Base-by-base conservation (phyloP, 2,797 vertebrate species). In the Falco naumanni region DNA sequence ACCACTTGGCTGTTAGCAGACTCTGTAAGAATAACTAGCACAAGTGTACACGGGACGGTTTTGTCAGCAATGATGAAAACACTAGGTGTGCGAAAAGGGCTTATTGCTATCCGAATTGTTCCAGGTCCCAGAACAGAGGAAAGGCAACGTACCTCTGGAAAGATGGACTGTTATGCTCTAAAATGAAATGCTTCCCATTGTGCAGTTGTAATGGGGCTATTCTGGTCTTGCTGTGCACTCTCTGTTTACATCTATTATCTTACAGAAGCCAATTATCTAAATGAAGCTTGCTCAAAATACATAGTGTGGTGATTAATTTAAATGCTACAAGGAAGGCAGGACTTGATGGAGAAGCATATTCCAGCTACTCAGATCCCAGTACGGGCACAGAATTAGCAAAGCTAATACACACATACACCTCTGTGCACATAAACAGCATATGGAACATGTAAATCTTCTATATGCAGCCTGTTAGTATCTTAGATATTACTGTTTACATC, bases 21-120 rank as follows among this genome's bases (percentile, higher is more conserved):
- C 33, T 1, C 70, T 83, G 85, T 31, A 47, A 77, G n/a, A 93
- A 63, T 48, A 88, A 63, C 51, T 25, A 84, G 85, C 84, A 68
- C 75, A 83, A 82, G 72, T 22, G 83, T 91, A 96, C 97, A 97
- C 96, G 96, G 97, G 96, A 96, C 90, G 84, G 72, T 79, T 92
- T 92, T 92, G 90, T 90, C 90, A 95, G 77, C 71, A 29, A 3
- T 10, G 84, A 89, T 90, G 91, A 70, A 87, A 93, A 85, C 80
- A 28, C 10, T 6, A 57, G 87, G 60, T 69, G 29, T 2, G 15
- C 69, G 59, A 75, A 87, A 65, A 84, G 80, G 63, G 20, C 59
- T 82, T 71, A 39, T 15, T 87, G 82, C 92, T 90, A n/a, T 66
- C 66, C 31, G 70, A 71, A 37, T 53, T 74, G 89, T 84, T 95